Evolutionary conservation across 2,797 vertebrate species (phyloP).

Genomic region (Arctocebus calabarensis): DNA sequence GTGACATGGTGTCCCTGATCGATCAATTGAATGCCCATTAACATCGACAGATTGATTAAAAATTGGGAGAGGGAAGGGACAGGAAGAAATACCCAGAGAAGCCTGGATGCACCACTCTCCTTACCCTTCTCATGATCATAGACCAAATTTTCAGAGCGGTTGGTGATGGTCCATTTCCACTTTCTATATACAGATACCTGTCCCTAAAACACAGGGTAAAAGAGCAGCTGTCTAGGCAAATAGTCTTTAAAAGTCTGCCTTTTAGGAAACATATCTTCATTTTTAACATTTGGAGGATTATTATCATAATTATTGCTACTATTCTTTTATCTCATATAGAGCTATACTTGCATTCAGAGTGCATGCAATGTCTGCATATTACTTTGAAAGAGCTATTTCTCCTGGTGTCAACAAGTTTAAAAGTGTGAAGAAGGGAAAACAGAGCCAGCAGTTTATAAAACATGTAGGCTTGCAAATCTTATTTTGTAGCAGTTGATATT

Average conservation of each 20-base stretch:
- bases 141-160: not conserved
- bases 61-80: not conserved
- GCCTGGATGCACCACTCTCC: too few species aligned
- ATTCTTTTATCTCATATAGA: constrained; percentile 38
- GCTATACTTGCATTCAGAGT: constrained; percentile 75
- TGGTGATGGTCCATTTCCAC: not conserved
- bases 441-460: not conserved
- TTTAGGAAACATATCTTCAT: constrained; percentile 10
- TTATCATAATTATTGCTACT: not conserved
- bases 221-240: not conserved
- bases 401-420: constrained; percentile 74
- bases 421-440: constrained; percentile 69
- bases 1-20: not conserved
- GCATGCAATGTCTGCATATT: constrained; percentile 65
- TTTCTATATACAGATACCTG: not conserved
- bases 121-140: too few species aligned
- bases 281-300: not conserved
- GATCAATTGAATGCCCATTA: not conserved
- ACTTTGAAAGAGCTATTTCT: not conserved
- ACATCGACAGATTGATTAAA: not conserved
- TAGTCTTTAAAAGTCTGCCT: not conserved
- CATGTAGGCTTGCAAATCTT: not conserved
- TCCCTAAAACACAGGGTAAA: not conserved
- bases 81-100: not conserved
- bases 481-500: not conserved